Evolutionary conservation across 1,140 invertebrate genomes (phyloP).

Genomic region (Eupristina koningsbergeri): DNA sequence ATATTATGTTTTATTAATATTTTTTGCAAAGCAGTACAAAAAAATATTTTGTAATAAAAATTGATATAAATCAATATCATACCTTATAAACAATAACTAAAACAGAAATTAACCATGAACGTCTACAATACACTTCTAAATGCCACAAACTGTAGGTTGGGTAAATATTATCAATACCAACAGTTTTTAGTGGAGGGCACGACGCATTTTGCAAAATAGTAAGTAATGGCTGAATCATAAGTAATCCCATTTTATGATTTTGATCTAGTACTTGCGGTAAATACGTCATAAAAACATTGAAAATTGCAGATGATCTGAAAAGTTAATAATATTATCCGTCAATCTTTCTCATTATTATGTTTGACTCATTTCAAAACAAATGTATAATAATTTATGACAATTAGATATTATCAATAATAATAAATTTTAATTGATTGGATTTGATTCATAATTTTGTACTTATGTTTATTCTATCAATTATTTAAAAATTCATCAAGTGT

Average conservation of each 20-base stretch:
- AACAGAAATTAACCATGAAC: slow-evolving; percentile 93
- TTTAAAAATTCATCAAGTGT: too few relatives aligned
- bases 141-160: slow-evolving; percentile 90
- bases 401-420: too few relatives aligned
- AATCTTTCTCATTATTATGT: too few relatives aligned
- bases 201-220: slow-evolving; percentile 91
- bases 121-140: slow-evolving; percentile 86
- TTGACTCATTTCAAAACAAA: too few relatives aligned
- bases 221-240: slow-evolving; percentile 88
- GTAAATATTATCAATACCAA: slow-evolving; percentile 73
- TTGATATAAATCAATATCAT: slow-evolving; percentile 33
- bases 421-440: too few relatives aligned
- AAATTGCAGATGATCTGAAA: slow-evolving; percentile 88
- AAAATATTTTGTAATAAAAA: too few relatives aligned
- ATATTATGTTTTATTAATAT: too few relatives aligned
- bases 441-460: too few relatives aligned
- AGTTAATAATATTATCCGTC: too few relatives aligned
- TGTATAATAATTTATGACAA: too few relatives aligned
- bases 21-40: too few relatives aligned
- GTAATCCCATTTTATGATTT: slow-evolving; percentile 92
- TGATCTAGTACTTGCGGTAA: slow-evolving; percentile 94
- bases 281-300: slow-evolving; percentile 95
- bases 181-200: slow-evolving; percentile 76
- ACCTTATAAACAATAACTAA: slow-evolving; percentile 98
- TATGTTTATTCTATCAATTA: too few relatives aligned